Base-by-base conservation (phyloP, 2,797 vertebrate species). In the Chelidonichthys spinosus region DNA sequence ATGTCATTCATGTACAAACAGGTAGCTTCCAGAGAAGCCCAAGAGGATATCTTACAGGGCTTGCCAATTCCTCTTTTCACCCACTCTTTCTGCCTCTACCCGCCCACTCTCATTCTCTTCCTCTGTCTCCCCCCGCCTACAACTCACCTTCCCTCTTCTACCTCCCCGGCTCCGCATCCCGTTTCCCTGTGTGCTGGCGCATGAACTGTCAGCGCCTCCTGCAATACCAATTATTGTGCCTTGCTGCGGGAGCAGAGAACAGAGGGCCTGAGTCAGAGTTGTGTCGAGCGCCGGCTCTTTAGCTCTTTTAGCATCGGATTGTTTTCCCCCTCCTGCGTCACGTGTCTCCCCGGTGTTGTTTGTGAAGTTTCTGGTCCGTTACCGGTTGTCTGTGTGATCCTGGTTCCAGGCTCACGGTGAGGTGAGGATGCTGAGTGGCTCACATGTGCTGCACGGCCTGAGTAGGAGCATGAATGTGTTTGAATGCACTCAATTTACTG, bases 141-240 rank as follows among this genome's bases (percentile, higher is more conserved):
- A 52, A 2, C 72, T 78, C 67, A 74, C 55, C 75, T 71, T 69
- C 55, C 76, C 42, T 62, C 77, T 79, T 62, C 64, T 50, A 55
- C 85, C 32, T 72, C 62, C 32, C 15, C n/a, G 44, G 69, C 61
- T 65, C 71, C 33, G 52, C 72, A 61, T 59, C 66, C 66, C 10
- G 36, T 80, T 61, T 85, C 72, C 47, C 50, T 84, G 82, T 78
- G 55, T 84, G 79, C 82, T 65, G 81, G 68, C 17, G 58, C 61
- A 67, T 79, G 82, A 84, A 81, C 81, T 83, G 84, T 78, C 80
- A 77, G 60, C 54, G 54, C 79, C 59, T 80, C 74, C 83, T 76
- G 86, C 85, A 80, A 74, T 83, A 73, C 86, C 79, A 90, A 88
- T 90, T 88, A 90, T 67, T 84, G 79, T 78, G 69, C 70, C 17